Evolutionary conservation across 2,113 vertebrate genomes (phyloP), one percentile per base, ranked within the genome.

Genomic region (Notarius quadriscutis): DNA sequence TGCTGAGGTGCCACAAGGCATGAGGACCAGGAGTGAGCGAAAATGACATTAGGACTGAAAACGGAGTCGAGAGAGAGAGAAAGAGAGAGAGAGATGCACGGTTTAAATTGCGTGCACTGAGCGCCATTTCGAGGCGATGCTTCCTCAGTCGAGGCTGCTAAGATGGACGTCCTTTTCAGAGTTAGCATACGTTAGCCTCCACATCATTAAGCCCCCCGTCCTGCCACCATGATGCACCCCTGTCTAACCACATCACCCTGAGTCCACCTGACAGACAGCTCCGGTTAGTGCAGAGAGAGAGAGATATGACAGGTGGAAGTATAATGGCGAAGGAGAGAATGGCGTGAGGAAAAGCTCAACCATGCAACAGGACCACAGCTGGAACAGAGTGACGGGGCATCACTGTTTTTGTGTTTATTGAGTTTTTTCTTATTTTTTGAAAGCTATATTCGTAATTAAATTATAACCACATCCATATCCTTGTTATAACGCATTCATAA

Each of bases 221-320:
- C 53, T 69, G 48, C 89, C 81, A 41, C 4, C 80, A 58, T 75
- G 80, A 65, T 75, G 80, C 81, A 65, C n/a, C 81, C 87, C 87
- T 88, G 86, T 88, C 92, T 89, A 84, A 15, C 71, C 53, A n/a
- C 72, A 62, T 81, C 84, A 65, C 89, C 86, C 87, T 91, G 88
- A 89, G 93, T 90, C 92, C 88, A 91, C 90, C 91, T 95, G 94
- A 95, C 91, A 93, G 94, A 95, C 94, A 94, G 94, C 91, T 93
- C 94, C 92, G 91, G 94, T 94, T 95, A 94, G 93, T 91, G 65
- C 89, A 87, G 90, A 90, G 88, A 93, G 93, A 93, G 93, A 95
- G 93, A 91, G 93, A 95, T 94, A 95, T 95, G 94, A 95, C 94
- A 95, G 95, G 95, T 95, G 94, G 94, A 94, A 94, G 95, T 95